Percentiles rank a stretch among this genome's conserved stretches.
Evolutionary conservation across 2,888 invertebrate species (phyloP).

Genomic region (Drosophila mimetica): DNA sequence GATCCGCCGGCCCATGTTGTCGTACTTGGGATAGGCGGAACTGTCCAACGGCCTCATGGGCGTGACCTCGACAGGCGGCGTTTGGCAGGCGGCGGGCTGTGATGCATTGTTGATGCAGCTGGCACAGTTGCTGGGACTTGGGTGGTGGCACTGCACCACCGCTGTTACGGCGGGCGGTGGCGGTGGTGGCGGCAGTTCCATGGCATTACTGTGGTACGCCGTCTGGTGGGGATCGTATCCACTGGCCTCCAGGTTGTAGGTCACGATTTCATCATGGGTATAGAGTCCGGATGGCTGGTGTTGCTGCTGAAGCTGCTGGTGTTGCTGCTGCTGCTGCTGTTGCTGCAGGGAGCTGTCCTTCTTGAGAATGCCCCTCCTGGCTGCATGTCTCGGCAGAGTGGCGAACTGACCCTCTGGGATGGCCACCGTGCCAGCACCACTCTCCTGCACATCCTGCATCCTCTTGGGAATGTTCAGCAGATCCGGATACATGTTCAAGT

Average conservation of each 20-base stretch:
- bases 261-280: slow-evolving; percentile 84
- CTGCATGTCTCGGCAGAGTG: slow-evolving; percentile 84
- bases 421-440: slow-evolving; percentile 56
- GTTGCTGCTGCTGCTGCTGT: slow-evolving; percentile 59
- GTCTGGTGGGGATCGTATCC: slow-evolving; percentile 63
- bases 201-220: slow-evolving; percentile 56
- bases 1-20: slow-evolving; percentile 95
- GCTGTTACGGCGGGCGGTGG: slow-evolving; percentile 74
- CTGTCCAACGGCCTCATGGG: slow-evolving; percentile 73
- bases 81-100: slow-evolving; percentile 68
- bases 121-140: slow-evolving; percentile 60
- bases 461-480: slow-evolving; percentile 89
- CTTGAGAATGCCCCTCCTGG: slow-evolving; percentile 83
- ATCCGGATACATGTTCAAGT: slow-evolving; percentile 91
- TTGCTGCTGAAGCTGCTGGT: slow-evolving; percentile 41
- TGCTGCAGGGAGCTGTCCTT: slow-evolving; percentile 82
- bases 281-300: slow-evolving; percentile 79
- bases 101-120: slow-evolving; percentile 71
- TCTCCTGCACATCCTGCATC: slow-evolving; percentile 79
- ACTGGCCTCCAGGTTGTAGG: slow-evolving; percentile 84
- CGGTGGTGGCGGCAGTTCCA: slow-evolving; percentile 79
- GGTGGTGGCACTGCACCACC: slow-evolving; percentile 78
- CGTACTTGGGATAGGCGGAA: slow-evolving; percentile 87
- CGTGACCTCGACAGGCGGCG: slow-evolving; percentile 78
- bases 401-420: slow-evolving; percentile 83